These are phyloP conservation scores for Drosophila hydei DNA, from an alignment of 1,140 invertebrate genomes.

Conservation along the genomic window DNA sequence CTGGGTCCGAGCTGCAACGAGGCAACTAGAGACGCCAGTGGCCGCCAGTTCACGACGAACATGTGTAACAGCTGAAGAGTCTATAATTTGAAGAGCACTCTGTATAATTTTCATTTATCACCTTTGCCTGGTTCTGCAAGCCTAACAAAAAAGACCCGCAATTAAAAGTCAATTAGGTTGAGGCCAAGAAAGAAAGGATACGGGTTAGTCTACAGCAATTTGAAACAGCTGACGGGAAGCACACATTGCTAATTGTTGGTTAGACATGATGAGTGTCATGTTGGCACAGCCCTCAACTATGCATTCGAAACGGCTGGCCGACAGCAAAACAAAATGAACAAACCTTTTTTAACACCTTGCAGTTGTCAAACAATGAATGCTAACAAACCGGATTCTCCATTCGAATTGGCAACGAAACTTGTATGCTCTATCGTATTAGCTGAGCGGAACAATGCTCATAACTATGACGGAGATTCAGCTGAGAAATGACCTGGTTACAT, in stretches of 20 bases:
- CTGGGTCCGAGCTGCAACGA: slow-evolving; percentile 18
- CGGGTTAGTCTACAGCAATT: slow-evolving; percentile 38
- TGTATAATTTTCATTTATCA: slow-evolving; percentile 64
- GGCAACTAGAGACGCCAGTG: slow-evolving; percentile 10
- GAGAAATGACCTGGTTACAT: too few relatives aligned
- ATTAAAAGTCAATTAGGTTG: slow-evolving; percentile 74
- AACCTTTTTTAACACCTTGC: slow-evolving; percentile 72
- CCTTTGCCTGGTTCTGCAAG: slow-evolving; percentile 28
- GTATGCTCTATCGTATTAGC: too few relatives aligned
- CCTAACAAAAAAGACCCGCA: slow-evolving; percentile 62
- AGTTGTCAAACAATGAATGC: slow-evolving; percentile 50
- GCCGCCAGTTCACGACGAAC: slow-evolving; percentile 24
- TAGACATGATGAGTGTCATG: slow-evolving; percentile 51
- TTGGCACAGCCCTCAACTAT: slow-evolving; percentile 17
- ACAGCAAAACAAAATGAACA: slow-evolving; percentile 46
- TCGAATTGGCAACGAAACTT: neutral
- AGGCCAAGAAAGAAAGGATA: slow-evolving; percentile 51
- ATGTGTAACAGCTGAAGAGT: slow-evolving; percentile 37
- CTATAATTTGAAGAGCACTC: slow-evolving; percentile 55
- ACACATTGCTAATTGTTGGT: slow-evolving; percentile 74
- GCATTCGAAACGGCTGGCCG: slow-evolving; percentile 27
- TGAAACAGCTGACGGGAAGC: slow-evolving; percentile 63
- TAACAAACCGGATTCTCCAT: neutral
- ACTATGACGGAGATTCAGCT: too few relatives aligned
- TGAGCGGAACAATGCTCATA: too few relatives aligned